phyloP scores from a whole-genome alignment of 2,113 vertebrate genomes.

The Excalfactoria chinensis region DNA sequence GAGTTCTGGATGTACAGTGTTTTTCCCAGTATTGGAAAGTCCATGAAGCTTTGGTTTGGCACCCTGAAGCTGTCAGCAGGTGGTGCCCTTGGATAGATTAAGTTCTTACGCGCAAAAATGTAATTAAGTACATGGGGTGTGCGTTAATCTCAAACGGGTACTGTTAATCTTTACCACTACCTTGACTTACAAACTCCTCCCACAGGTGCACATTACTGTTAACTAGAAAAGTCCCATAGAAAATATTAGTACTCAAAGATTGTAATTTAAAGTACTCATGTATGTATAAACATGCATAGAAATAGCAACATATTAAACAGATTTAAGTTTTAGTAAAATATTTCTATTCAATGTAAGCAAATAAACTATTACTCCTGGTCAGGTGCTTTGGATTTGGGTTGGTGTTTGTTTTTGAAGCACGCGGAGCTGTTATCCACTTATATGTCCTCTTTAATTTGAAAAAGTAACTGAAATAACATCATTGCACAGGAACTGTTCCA shows the following conservation, averaged over 20 bases:
- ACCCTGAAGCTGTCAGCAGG: slow-evolving; percentile 12
- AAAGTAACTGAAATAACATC: background rate
- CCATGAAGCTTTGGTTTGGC: background rate
- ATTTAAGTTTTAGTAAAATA: background rate
- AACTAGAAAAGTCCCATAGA: background rate
- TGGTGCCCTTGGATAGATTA: background rate
- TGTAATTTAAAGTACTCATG: background rate
- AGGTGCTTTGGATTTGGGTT: background rate
- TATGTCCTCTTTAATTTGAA: background rate
- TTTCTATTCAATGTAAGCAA: background rate
- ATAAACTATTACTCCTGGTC: background rate
- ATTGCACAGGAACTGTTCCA: background rate
- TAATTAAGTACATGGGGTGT: background rate
- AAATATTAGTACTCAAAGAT: background rate
- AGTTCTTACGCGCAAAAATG: background rate
- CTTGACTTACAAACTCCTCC: slow-evolving; percentile 4
- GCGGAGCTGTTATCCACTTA: background rate
- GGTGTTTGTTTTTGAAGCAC: background rate
- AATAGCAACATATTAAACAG: background rate
- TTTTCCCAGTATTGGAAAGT: background rate
- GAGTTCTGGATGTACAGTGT: background rate
- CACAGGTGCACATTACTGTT: background rate
- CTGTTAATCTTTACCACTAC: slow-evolving; percentile 5
- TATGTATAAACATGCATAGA: background rate
- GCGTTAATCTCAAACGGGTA: slow-evolving; percentile 36